These are phyloP conservation scores for Ceyx melanurus DNA, from an alignment of 2,113 vertebrate species.

Conservation along the genomic window DNA sequence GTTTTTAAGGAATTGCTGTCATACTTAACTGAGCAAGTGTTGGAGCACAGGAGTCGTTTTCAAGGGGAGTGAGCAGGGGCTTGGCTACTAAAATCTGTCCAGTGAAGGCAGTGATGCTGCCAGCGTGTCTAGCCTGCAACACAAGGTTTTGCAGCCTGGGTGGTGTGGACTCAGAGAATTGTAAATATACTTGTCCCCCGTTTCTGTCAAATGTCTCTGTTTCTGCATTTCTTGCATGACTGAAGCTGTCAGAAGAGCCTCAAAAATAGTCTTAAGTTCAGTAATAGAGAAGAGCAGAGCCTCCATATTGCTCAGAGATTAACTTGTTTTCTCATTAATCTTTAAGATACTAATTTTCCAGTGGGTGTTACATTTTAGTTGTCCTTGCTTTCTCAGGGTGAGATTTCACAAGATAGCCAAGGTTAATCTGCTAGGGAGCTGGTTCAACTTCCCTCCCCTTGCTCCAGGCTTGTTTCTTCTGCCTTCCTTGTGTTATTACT, in stretches of 20 bases:
- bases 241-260: not conserved
- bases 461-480: not conserved
- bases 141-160: not conserved
- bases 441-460: not conserved
- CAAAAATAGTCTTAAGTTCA: not conserved
- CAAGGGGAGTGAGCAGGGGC: not conserved
- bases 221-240: not conserved
- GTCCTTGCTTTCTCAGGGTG: not conserved
- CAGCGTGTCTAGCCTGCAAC: not conserved
- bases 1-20: not conserved
- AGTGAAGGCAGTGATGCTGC: not conserved
- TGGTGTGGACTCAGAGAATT: not conserved
- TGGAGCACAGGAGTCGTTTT: not conserved
- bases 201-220: fast-evolving
- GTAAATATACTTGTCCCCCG: not conserved
- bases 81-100: not conserved
- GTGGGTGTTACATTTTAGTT: not conserved
- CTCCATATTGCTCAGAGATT: not conserved
- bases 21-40: fast-evolving
- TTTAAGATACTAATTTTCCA: not conserved
- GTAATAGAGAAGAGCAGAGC: not conserved
- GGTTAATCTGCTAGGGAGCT: not conserved
- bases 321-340: not conserved
- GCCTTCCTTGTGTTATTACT: not conserved
- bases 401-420: not conserved